Base-by-base conservation (phyloP, 1,140 invertebrate genomes). In the Papilio polytes region DNA sequence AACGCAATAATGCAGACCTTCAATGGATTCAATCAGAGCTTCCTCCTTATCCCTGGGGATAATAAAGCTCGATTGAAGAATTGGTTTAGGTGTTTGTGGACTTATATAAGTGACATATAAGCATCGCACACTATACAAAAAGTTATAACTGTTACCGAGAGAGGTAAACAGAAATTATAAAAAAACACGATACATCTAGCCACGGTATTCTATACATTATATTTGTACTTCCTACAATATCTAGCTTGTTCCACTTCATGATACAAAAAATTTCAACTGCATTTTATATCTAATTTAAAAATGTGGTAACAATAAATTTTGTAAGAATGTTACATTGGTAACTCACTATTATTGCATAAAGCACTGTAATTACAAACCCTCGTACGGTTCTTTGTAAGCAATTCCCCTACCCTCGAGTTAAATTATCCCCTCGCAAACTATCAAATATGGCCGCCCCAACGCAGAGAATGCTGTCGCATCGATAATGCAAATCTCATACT, bases 391-490 rank as follows among this genome's bases (percentile, higher is more conserved):
- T 26, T 63, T 63, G 59, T 26, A 20, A 56, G 53, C 18, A 41
- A 63, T 63, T 12, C 59, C 22, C 59, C 20, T 20, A 46, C 22
- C 31, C 22, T 74, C 1, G 3, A n/a, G 51, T 31, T 56, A 78
- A 66, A 78, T 78, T 59, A 59, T 78, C 76, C 77, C 77, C 53
- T 66, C 77, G 59, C 26, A n/a, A n/a, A 78, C 51, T 20, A 78
- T 41, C 76, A 78, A 78, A 78, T 78, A 78, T 78, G 77, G 77
- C 56, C 77, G 77, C 46, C 56, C 56, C 44, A 46, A 66, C 56
- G 56, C 20, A 7, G 59, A 66, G 77, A 78, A 26, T 78, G 77
- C 59, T n/a, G 46, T 77, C 77, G 77, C 77, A 66, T 78, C 77
- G 77, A 31, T 46, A 78, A 66, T 78, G 77, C 77, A 78, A 66